Base-by-base conservation (phyloP, 2,888 invertebrate genomes). In the Drosophila ezoana region DNA sequence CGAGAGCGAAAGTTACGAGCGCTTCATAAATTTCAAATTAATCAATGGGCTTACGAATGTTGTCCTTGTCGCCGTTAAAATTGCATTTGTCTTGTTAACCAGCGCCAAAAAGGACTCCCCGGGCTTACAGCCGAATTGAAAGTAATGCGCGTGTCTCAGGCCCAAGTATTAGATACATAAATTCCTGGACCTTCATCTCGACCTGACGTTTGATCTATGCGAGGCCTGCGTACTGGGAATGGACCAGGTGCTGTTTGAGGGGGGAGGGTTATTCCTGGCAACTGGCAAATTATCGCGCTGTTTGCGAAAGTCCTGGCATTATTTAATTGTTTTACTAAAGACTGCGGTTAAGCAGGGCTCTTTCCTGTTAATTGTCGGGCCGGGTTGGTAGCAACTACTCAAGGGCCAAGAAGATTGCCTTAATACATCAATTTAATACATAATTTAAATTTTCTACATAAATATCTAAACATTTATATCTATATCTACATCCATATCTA, bases 21-120 rank as follows among this genome's bases (percentile, higher is more conserved):
- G 72, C 77, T 70, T 87, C 89, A 89, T 85, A 85, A 85, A 89
- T 85, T 89, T 85, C 89, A 87, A 89, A 85, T 85, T 89, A 85
- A 85, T 85, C 85, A 89, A 85, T 85, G 85, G 75, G 89, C 85
- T 85, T 89, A 73, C 73, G 71, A 60, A 57, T 77, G 67, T 74
- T 67, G 68, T 76, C 60, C 70, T 57, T 69, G 68, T 60, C 62
- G 58, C 68, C 41, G 51, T 72, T 72, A 53, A 66, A 75, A 67
- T 72, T 76, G 63, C 79, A 76, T 68, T 76, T 76, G 65, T 60
- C 76, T 76, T 65, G 70, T 73, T 72, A 75, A 53, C 74, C 61
- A 54, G 54, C 37, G 43, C 14, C 23, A 10, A 40, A 28, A 44
- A 44, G 20, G 48, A 51, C 69, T 47, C 38, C 13, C 6, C 48